Evolutionary conservation across 1,140 invertebrate species (phyloP), one percentile per base, ranked within the genome.

Genomic region (Drosophila chauvacae): DNA sequence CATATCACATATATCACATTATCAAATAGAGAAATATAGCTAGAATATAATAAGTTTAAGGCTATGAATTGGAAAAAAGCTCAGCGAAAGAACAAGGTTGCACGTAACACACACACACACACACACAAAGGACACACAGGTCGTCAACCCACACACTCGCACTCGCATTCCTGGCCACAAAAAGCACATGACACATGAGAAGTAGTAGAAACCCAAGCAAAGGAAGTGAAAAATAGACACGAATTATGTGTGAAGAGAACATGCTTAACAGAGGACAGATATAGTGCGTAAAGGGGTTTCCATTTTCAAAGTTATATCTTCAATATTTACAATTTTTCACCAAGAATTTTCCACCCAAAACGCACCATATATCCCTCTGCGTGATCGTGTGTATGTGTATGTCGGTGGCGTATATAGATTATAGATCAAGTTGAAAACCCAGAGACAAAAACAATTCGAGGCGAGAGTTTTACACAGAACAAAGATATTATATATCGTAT

Each of bases 391-490:
- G 13, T 53, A 35, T 35, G 23, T 44, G 42, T 71, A 20, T 20
- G 33, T 69, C 18, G 9, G 42, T 44, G 41, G 42, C 20, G 14
- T 26, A 26, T 26, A 26, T 26, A 26, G 26, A 26, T 53, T 53
- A n/a, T 26, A 55, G 45, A 66, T 59, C 68, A 71, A 71, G 65
- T 71, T 48, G 42, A 60, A 73, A 73, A 73, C 68, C 70, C 70
- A 72, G 68, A 66, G 57, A 73, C 68, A 73, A 71, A 72, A 73
- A 73, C 70, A 73, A 72, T 73, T 73, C 55, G 70, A 73, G 70
- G 70, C 68, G 55, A 73, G 70, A 72, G 68, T 73, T 73, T 56
- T 73, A 73, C 70, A 73, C 70, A 73, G 66, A 73, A 73, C 55
- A 72, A 73, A 72, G 55, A 73, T 73, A 73, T 73, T 73, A 73